phyloP scores from a whole-genome alignment of 2,113 vertebrate species.

The Eulemur macaco region DNA sequence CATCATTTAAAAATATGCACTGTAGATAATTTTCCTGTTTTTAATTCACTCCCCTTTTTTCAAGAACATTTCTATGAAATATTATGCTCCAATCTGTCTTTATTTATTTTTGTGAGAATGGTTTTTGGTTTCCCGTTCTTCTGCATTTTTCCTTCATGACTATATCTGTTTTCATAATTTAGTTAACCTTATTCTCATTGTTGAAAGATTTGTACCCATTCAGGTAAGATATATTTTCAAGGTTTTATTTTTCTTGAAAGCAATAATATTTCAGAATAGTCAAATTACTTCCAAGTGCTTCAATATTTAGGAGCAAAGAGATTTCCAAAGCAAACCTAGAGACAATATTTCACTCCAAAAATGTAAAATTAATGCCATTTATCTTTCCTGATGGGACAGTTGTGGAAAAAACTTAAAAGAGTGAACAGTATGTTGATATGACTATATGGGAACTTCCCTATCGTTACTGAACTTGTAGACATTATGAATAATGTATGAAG shows the following conservation, averaged over 20 bases:
- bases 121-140: background rate
- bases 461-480: background rate
- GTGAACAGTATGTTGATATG: background rate
- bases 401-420: conserved; percentile 8
- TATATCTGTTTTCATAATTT: background rate
- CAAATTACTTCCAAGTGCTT: conserved; percentile 37
- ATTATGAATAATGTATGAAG: background rate
- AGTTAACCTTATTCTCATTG: background rate
- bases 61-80: background rate
- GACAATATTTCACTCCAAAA: conserved; percentile 41
- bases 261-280: conserved; percentile 55
- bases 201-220: conserved; percentile 45
- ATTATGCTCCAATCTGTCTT: background rate
- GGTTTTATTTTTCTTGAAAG: background rate
- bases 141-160: background rate
- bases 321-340: conserved; percentile 42
- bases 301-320: conserved; percentile 33
- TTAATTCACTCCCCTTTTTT: background rate
- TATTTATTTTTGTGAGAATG: conserved; percentile 38
- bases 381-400: conserved; percentile 38
- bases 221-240: conserved; percentile 52
- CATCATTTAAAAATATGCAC: background rate
- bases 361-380: conserved; percentile 57
- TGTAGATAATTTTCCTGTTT: background rate
- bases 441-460: background rate